phyloP scores from a whole-genome alignment of 2,113 vertebrate species.

The Calyptomena viridis region DNA sequence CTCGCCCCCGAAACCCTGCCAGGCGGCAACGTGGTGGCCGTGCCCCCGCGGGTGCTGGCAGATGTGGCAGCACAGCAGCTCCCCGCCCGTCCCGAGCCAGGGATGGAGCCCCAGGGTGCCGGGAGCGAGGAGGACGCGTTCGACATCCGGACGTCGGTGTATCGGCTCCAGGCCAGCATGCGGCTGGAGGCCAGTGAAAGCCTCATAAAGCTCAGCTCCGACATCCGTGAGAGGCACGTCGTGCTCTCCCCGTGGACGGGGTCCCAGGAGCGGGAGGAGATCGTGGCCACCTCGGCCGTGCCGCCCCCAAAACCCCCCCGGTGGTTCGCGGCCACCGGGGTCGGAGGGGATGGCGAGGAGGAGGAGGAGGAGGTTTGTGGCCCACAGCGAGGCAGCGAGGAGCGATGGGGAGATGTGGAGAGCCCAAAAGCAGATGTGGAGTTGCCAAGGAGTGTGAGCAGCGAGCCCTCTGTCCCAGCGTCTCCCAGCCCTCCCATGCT shows the following conservation, averaged over 20 bases:
- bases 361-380: background rate
- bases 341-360: accelerated
- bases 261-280: background rate
- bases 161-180: constrained; percentile 1
- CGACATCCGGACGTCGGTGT: background rate
- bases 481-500: accelerated
- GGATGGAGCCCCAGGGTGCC: accelerated
- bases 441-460: background rate
- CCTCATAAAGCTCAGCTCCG: background rate
- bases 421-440: background rate
- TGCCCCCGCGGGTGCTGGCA: background rate
- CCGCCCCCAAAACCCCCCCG: constrained; percentile 50
- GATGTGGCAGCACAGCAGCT: background rate
- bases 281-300: accelerated
- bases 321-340: background rate
- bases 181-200: background rate
- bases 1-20: background rate
- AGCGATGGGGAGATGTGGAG: accelerated
- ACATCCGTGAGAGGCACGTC: accelerated
- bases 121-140: background rate
- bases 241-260: background rate
- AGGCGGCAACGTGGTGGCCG: background rate
- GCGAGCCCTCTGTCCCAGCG: background rate
- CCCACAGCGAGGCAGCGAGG: accelerated
- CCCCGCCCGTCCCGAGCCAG: accelerated